These are phyloP conservation scores for Cyprinodon tularosa DNA, from an alignment of 2,113 vertebrate genomes.

Conservation along the genomic window DNA sequence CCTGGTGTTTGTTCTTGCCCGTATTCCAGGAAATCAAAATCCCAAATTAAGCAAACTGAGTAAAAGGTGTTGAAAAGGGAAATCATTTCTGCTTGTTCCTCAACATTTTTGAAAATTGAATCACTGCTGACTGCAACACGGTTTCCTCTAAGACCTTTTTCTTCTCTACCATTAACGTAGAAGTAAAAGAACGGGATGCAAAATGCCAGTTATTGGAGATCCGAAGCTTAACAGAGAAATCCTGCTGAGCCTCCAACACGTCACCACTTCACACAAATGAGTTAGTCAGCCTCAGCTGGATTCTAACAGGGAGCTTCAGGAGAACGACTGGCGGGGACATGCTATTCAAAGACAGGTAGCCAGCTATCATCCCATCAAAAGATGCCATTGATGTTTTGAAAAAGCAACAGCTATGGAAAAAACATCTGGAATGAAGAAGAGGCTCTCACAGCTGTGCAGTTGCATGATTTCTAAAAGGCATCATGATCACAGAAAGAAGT, in stretches of 20 bases:
- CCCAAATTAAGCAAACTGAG: conserved; percentile 12
- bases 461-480: conserved; percentile 5
- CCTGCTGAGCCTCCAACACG: conserved; percentile 46
- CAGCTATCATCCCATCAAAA: conserved; percentile 15
- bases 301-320: conserved; percentile 42
- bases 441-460: conserved; percentile 1
- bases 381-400: conserved; percentile 14
- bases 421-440: conserved; percentile 4
- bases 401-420: conserved; percentile 11
- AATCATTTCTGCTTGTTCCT: conserved; percentile 14
- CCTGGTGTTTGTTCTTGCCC: conserved; percentile 41
- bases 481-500: conserved; percentile 14
- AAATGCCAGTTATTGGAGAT: conserved; percentile 38
- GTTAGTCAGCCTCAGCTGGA: conserved; percentile 33
- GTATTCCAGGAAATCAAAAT: conserved; percentile 12
- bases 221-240: conserved; percentile 33
- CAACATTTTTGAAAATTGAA: not conserved
- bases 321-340: conserved; percentile 26
- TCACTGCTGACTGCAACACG: not conserved
- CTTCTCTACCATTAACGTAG: not conserved
- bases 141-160: conserved; percentile 17
- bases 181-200: conserved; percentile 11
- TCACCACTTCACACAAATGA: conserved; percentile 58
- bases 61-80: conserved; percentile 18
- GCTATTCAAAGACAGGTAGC: conserved; percentile 41